Base-by-base conservation (phyloP, 2,113 vertebrate species). In the Condylura cristata region DNA sequence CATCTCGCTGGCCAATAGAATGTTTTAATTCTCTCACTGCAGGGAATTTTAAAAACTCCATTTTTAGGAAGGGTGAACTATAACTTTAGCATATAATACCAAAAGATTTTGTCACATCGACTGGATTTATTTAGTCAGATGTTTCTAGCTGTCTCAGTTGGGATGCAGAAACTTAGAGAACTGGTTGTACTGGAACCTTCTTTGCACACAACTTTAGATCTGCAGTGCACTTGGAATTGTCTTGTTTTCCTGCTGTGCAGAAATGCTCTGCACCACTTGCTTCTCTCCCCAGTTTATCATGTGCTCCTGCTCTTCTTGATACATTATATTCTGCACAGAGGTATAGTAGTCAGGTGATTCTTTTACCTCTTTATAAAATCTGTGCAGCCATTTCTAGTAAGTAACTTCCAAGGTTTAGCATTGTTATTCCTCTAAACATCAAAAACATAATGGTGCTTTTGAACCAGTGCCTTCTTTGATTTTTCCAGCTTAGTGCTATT, bases 231-330 rank as follows among this genome's bases (percentile, higher is more conserved):
- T 99, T 99, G 58, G 99, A 70, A 99, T 99, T 86, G 99, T 99
- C 60, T 99, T 99, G 84, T 99, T 99, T 93, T 99, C 99, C 99
- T 99, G 99, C 91, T 99, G 99, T 17, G 99, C 98, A 4, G 99
- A 99, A 97, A 99, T 99, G 98, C 99, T 99, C 97, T 99, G 89
- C 13, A 99, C 8, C 17, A 99, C 99, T 0, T 13, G 99, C 89
- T 98, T 99, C 98, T 99, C 99, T 92, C 99, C 98, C 99, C 99
- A 99, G 97, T 98, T 98, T 84, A 99, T 98, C 99, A 99, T 98
- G 98, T 99, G 98, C 24, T 99, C 99, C 96, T 99, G 98, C 46
- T 99, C 99, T 87, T 99, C 98, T 53, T 98, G 98, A n/a, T 90
- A 97, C 89, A 98, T 98, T 83, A 99, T 98, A 34, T 97, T 86